These are phyloP conservation scores for Dynastes hyllus DNA, from an alignment of 2,888 invertebrate species.

Conservation along the genomic window DNA sequence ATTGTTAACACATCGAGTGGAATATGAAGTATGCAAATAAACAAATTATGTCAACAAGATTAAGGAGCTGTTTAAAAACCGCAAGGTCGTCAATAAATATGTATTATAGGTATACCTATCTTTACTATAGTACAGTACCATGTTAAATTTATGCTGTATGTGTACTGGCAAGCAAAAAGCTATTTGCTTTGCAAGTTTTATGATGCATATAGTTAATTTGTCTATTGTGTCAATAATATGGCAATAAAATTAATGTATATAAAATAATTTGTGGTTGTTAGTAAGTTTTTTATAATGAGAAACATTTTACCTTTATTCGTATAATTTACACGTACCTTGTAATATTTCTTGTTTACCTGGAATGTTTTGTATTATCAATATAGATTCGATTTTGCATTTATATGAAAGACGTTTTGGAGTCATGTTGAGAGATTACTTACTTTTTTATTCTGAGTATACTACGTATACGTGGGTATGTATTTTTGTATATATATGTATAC, in stretches of 20 bases:
- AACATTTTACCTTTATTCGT: too few species aligned
- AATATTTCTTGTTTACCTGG: not conserved
- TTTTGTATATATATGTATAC: too few species aligned
- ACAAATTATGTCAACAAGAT: slow-evolving; percentile 42
- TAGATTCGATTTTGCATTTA: too few species aligned
- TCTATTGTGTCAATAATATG: slow-evolving; percentile 11
- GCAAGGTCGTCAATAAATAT: slow-evolving; percentile 32
- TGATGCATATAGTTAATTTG: slow-evolving; percentile 7
- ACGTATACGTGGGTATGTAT: too few species aligned
- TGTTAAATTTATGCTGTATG: slow-evolving; percentile 15
- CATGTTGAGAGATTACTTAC: too few species aligned
- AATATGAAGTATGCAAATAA: slow-evolving; percentile 41
- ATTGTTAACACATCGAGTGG: slow-evolving; percentile 34
- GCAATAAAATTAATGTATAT: slow-evolving; percentile 7
- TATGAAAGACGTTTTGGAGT: too few species aligned
- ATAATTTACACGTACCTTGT: too few species aligned
- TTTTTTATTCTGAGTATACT: too few species aligned
- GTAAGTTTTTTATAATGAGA: too few species aligned
- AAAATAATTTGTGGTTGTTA: not conserved
- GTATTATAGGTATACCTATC: not conserved
- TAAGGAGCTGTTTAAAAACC: slow-evolving; percentile 42
- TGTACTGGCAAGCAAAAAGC: not conserved
- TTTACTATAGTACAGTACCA: not conserved
- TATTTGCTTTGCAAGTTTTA: slow-evolving; percentile 11
- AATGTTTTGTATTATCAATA: not conserved